A percentile compares a stretch with the other conserved stretches of the same genome.
phyloP scores from a whole-genome alignment of 1,140 invertebrate genomes.

The Leptopilina boulardi region DNA sequence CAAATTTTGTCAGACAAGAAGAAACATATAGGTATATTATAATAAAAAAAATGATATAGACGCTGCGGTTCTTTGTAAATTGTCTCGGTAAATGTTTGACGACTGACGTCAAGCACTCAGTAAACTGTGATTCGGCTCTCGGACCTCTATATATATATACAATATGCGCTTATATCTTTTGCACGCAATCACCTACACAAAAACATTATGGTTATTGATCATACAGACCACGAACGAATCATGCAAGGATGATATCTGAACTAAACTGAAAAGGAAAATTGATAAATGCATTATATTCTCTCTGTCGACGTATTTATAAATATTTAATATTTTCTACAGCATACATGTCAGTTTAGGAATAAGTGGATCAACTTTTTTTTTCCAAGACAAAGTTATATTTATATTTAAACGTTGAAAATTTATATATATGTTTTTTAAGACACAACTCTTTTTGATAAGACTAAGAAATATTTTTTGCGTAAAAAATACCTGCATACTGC shows the following conservation, averaged over 20 bases:
- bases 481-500: no score
- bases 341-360: background rate
- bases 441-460: no score
- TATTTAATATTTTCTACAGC: background rate
- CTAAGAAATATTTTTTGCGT: no score
- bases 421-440: no score
- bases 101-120: slow-evolving; percentile 59
- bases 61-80: slow-evolving; percentile 44
- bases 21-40: slow-evolving; percentile 24
- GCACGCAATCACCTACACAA: slow-evolving; percentile 13
- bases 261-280: background rate
- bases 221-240: slow-evolving; percentile 4
- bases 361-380: background rate
- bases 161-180: background rate
- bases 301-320: background rate
- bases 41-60: slow-evolving; percentile 25
- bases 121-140: slow-evolving; percentile 21
- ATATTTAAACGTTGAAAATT: no score
- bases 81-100: slow-evolving; percentile 61
- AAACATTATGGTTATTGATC: slow-evolving; percentile 7
- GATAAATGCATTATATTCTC: background rate
- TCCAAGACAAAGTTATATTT: no score
- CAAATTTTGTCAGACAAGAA: slow-evolving; percentile 35
- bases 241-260: background rate
- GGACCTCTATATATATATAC: background rate